phyloP scores from a whole-genome alignment of 2,797 vertebrate species.

The Peromyscus nudipes region DNA sequence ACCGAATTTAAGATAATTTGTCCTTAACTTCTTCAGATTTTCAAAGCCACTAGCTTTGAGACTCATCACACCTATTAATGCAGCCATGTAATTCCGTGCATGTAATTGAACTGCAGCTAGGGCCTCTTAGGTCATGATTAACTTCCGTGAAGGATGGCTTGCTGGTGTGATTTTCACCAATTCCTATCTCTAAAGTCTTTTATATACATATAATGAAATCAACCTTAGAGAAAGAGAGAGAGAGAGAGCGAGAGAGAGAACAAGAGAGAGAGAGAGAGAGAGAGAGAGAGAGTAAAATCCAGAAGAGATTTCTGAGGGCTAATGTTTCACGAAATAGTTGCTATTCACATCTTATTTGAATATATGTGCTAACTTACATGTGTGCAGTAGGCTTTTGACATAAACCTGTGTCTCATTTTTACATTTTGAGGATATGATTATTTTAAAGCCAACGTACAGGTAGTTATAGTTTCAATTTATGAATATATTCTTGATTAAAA shows the following conservation, averaged over 20 bases:
- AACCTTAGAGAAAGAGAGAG: background rate
- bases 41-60: background rate
- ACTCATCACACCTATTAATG: background rate
- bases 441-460: slow-evolving; percentile 36
- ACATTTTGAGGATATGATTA: background rate
- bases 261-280: too few species aligned
- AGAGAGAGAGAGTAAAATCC: background rate
- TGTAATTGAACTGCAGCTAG: background rate
- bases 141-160: background rate
- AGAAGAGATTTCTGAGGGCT: background rate
- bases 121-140: background rate
- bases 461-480: slow-evolving; percentile 17
- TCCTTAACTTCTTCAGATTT: background rate
- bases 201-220: background rate
- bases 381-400: background rate
- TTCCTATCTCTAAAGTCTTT: background rate
- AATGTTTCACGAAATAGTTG: background rate
- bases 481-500: slow-evolving; percentile 46
- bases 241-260: too few species aligned
- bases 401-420: background rate
- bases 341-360: background rate
- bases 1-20: slow-evolving; percentile 46
- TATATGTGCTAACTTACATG: background rate
- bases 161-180: background rate
- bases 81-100: background rate